These are phyloP conservation scores for Patella caerulea DNA, from an alignment of 2,888 invertebrate species.

Conservation along the genomic window DNA sequence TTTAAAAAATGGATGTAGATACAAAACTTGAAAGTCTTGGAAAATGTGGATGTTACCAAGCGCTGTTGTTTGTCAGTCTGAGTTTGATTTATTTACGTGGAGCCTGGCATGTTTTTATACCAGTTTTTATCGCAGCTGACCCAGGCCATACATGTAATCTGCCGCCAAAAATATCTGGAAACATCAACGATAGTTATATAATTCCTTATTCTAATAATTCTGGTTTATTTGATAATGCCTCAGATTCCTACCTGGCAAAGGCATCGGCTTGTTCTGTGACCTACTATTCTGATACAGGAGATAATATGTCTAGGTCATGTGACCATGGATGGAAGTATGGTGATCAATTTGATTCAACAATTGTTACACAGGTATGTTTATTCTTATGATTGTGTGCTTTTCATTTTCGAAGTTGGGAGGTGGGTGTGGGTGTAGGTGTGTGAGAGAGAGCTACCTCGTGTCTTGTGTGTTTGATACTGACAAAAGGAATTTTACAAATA, in stretches of 20 bases:
- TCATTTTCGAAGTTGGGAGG: too few relatives aligned
- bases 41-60: slow-evolving; percentile 45
- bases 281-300: slow-evolving; percentile 33
- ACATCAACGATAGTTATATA: not conserved
- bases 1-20: slow-evolving; percentile 44
- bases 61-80: slow-evolving; percentile 43
- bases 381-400: too few relatives aligned
- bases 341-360: slow-evolving; percentile 46
- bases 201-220: not conserved
- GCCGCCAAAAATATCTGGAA: slow-evolving; percentile 19
- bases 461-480: too few relatives aligned
- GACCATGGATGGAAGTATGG: slow-evolving; percentile 51
- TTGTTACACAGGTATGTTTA: slow-evolving; percentile 50
- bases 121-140: slow-evolving; percentile 52
- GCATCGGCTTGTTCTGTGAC: not conserved
- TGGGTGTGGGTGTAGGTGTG: too few relatives aligned
- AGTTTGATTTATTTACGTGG: slow-evolving; percentile 56
- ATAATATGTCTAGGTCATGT: slow-evolving; percentile 36
- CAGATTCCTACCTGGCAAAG: not conserved
- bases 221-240: not conserved
- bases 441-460: too few relatives aligned
- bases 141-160: slow-evolving; percentile 49
- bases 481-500: too few relatives aligned
- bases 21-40: slow-evolving; percentile 42
- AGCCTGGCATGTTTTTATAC: slow-evolving; percentile 58